Conservation (phyloP, 2,113 vertebrate species). For the Gasterosteus aculeatus region DNA sequence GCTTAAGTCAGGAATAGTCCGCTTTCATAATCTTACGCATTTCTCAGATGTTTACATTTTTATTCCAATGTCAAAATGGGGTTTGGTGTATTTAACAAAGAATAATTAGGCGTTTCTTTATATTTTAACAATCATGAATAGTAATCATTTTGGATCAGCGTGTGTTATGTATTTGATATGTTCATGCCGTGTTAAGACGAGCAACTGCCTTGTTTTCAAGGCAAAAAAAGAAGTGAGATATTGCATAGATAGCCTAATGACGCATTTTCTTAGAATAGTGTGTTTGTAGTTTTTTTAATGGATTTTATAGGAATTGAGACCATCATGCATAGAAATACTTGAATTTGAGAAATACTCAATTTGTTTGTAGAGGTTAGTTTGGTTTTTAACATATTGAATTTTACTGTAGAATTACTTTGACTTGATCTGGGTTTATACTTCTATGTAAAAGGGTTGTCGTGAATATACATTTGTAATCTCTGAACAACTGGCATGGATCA, state of each 20-base stretch:
- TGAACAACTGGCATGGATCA: neutral
- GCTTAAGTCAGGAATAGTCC: neutral
- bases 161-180: slow-evolving; percentile 7
- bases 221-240: slow-evolving; percentile 12
- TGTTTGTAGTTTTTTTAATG: slow-evolving; percentile 25
- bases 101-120: slow-evolving; percentile 6
- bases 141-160: slow-evolving; percentile 17
- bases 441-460: slow-evolving; percentile 18
- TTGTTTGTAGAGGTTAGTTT: neutral
- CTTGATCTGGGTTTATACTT: no score
- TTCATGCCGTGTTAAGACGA: slow-evolving; percentile 24
- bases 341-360: neutral
- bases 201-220: slow-evolving; percentile 28
- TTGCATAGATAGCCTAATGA: slow-evolving; percentile 25
- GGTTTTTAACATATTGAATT: neutral
- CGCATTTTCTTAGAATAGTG: slow-evolving; percentile 17
- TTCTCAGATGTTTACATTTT: slow-evolving; percentile 8
- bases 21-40: neutral
- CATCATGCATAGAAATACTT: slow-evolving; percentile 15
- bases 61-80: slow-evolving; percentile 7
- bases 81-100: neutral
- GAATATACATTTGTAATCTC: neutral
- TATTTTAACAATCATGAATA: neutral
- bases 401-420: neutral
- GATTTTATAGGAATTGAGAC: slow-evolving; percentile 16